Conservation (phyloP, 2,888 invertebrate species). For the Siphonodentalium dalli region DNA sequence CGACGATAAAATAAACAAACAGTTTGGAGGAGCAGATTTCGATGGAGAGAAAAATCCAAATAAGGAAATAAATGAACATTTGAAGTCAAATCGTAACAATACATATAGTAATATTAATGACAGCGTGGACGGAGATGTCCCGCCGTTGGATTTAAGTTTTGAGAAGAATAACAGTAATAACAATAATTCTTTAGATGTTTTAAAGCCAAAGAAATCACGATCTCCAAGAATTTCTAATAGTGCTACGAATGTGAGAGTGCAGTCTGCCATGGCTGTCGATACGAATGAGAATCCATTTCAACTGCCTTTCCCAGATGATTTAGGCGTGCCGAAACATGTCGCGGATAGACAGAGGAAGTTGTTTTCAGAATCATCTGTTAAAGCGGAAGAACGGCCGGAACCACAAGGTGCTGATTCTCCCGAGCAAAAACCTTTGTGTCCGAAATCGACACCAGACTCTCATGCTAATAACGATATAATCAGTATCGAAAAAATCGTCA, state of each 20-base stretch:
- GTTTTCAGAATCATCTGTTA: slow-evolving; percentile 36
- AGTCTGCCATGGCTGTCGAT: slow-evolving; percentile 35
- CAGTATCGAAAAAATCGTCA: slow-evolving; percentile 2
- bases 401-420: slow-evolving; percentile 17
- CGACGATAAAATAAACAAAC: slow-evolving; percentile 38
- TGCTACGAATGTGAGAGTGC: slow-evolving; percentile 31
- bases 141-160: too few species aligned
- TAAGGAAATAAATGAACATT: too few species aligned
- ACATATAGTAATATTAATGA: too few species aligned
- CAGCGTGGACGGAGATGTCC: too few species aligned
- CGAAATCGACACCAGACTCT: too few species aligned
- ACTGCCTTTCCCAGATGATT: slow-evolving; percentile 44
- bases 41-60: slow-evolving; percentile 24
- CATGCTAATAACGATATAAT: too few species aligned
- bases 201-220: slow-evolving; percentile 32
- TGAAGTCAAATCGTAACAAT: background rate
- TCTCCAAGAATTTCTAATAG: slow-evolving; percentile 46
- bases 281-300: slow-evolving; percentile 35
- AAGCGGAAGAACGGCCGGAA: slow-evolving; percentile 31
- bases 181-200: too few species aligned
- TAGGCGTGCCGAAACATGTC: slow-evolving; percentile 42
- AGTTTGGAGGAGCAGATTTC: slow-evolving; percentile 43
- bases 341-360: slow-evolving; percentile 39
- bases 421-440: background rate
- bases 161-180: too few species aligned